These are phyloP conservation scores for Amazona guildingii DNA, from an alignment of 2,113 vertebrate species.

Conservation along the genomic window DNA sequence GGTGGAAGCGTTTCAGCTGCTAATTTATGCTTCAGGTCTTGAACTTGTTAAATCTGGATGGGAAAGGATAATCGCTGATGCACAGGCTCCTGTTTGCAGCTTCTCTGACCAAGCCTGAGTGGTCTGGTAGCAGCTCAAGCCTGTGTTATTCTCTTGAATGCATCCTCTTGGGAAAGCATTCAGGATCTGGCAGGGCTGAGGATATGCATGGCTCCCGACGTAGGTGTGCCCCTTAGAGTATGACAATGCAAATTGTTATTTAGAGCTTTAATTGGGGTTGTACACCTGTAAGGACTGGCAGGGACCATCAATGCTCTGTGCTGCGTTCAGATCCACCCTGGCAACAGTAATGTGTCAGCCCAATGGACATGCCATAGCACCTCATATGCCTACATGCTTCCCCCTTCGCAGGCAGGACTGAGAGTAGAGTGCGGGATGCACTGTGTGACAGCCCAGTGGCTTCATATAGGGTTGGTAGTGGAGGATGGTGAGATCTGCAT, in stretches of 20 bases:
- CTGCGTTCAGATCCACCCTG: background rate
- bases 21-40: background rate
- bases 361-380: fast-evolving
- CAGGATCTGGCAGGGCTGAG: background rate
- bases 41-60: background rate
- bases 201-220: background rate
- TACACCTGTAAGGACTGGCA: background rate
- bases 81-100: background rate
- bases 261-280: background rate
- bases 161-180: background rate
- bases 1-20: background rate
- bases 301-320: background rate
- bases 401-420: background rate
- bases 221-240: background rate
- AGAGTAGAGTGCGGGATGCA: background rate
- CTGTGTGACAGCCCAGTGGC: background rate
- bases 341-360: background rate
- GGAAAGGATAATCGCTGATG: background rate
- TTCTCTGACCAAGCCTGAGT: background rate
- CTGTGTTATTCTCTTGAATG: background rate
- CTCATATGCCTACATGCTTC: background rate
- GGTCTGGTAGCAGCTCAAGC: background rate
- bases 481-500: background rate
- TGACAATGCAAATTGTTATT: background rate
- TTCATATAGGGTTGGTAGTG: background rate